These are phyloP conservation scores for Xiphophorus birchmanni DNA, from an alignment of 2,797 vertebrate species.

Conservation along the genomic window DNA sequence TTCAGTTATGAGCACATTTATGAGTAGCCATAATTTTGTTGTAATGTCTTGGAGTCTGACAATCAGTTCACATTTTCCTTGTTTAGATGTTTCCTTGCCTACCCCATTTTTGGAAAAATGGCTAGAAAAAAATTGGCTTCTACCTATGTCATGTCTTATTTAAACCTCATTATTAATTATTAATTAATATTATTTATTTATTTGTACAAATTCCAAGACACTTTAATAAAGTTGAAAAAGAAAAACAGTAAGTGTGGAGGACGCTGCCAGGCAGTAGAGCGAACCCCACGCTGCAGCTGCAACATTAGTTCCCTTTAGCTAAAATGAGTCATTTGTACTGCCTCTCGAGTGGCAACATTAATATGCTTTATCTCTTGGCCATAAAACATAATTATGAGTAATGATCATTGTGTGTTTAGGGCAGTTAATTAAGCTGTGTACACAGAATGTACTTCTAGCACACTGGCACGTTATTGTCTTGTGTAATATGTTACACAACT, in stretches of 20 bases:
- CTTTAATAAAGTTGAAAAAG: background rate
- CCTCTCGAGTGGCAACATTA: background rate
- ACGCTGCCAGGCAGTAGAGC: background rate
- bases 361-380: background rate
- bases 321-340: background rate
- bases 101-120: background rate
- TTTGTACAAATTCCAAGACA: background rate
- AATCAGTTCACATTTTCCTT: background rate
- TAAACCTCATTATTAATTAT: background rate
- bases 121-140: background rate
- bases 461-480: background rate
- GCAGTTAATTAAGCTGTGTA: background rate
- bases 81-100: background rate
- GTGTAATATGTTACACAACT: background rate
- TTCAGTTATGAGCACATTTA: background rate
- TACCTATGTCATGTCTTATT: background rate
- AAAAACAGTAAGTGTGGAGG: background rate
- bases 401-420: background rate
- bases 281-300: background rate
- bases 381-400: background rate
- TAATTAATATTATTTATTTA: too few relatives aligned
- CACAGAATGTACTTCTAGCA: background rate
- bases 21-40: background rate
- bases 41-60: background rate
- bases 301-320: background rate